Evolutionary conservation across 2,888 invertebrate species (phyloP).

Genomic region (Cordilura impudica): DNA sequence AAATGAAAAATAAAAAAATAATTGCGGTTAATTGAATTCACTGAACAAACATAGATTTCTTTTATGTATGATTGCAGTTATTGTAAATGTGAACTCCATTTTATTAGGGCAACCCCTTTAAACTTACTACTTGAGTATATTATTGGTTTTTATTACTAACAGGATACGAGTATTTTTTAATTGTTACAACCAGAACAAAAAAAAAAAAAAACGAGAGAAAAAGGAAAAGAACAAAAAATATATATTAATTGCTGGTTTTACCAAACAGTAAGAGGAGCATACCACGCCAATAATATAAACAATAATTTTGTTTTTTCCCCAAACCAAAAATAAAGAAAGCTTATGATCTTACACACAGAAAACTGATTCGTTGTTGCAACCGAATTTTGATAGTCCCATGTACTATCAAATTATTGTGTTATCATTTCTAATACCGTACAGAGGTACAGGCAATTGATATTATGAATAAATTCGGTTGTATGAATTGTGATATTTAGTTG

Average conservation of each 20-base stretch:
- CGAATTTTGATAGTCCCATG: too few species aligned
- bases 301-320: neutral
- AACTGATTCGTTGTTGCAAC: too few species aligned
- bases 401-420: too few species aligned
- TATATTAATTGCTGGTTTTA: neutral
- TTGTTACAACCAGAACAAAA: conserved; percentile 45
- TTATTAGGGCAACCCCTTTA: conserved; percentile 21
- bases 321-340: too few species aligned
- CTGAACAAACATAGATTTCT: conserved; percentile 28
- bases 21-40: conserved; percentile 62
- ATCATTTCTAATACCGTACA: too few species aligned
- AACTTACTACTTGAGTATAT: conserved; percentile 16
- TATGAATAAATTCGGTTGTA: too few species aligned
- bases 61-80: conserved; percentile 11
- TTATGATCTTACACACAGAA: too few species aligned
- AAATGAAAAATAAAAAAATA: conserved; percentile 24
- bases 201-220: conserved; percentile 17
- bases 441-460: too few species aligned
- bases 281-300: neutral
- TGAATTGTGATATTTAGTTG: too few species aligned
- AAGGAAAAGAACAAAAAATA: too few species aligned
- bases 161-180: conserved; percentile 54
- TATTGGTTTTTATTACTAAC: conserved; percentile 51
- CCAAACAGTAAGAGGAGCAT: neutral
- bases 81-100: conserved; percentile 21